Conservation (phyloP, 1,140 invertebrate genomes). For the Pentalonia nigronervosa region DNA sequence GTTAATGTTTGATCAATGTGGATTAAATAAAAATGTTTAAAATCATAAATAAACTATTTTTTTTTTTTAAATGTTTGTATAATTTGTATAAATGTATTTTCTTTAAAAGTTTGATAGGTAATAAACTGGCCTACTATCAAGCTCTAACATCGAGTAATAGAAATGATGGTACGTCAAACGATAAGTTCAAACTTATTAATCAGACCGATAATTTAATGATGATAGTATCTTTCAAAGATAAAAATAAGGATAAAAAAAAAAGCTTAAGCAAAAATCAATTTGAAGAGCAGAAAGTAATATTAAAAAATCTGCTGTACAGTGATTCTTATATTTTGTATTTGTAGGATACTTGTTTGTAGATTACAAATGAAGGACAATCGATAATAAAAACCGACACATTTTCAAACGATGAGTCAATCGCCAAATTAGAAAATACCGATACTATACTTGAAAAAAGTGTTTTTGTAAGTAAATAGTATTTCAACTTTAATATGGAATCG, state of each 20-base stretch:
- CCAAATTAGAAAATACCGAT: not conserved
- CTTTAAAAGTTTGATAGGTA: not conserved
- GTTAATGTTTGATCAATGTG: not conserved
- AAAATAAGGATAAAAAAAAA: not conserved
- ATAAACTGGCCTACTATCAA: not conserved
- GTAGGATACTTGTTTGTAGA: not conserved
- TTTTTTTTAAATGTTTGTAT: not conserved
- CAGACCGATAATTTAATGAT: not conserved
- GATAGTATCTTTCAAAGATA: not conserved
- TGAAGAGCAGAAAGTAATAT: not conserved
- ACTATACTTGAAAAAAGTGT: not conserved
- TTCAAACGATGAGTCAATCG: not conserved
- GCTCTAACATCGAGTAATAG: not conserved
- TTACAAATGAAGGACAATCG: not conserved
- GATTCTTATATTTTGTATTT: not conserved
- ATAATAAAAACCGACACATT: not conserved
- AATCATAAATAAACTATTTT: not conserved
- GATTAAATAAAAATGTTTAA: not conserved
- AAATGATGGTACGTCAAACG: not conserved
- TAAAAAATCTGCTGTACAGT: not conserved
- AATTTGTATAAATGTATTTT: not conserved
- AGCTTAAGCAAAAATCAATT: not conserved
- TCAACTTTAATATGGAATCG: not conserved
- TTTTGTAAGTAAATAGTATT: not conserved
- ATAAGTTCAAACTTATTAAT: not conserved